Evolutionary conservation across 2,113 vertebrate genomes (phyloP).

Genomic region (Anhinga anhinga): DNA sequence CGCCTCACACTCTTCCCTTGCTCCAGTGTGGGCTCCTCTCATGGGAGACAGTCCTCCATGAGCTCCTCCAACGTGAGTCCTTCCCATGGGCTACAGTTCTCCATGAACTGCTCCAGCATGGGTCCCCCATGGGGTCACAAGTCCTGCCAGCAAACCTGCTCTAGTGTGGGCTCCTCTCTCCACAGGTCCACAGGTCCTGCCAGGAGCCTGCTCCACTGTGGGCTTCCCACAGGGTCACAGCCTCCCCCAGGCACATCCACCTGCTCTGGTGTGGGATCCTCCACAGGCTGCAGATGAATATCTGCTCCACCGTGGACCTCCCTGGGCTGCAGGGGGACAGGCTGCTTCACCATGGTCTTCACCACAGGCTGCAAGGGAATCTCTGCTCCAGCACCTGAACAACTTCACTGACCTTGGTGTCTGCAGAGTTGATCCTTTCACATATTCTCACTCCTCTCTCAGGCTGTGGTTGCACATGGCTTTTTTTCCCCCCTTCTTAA

Average conservation of each 20-base stretch:
- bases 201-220: not conserved
- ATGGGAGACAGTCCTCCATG: not conserved
- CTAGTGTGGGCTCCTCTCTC: not conserved
- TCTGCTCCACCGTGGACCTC: not conserved
- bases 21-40: not conserved
- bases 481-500: not conserved
- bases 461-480: not conserved
- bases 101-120: too few relatives aligned
- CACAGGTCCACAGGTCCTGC: not conserved
- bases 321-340: not conserved
- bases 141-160: not conserved
- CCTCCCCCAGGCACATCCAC: not conserved
- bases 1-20: not conserved
- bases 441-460: not conserved
- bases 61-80: not conserved
- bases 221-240: not conserved
- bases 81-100: not conserved
- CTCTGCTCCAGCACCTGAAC: not conserved
- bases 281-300: not conserved
- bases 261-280: not conserved
- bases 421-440: not conserved
- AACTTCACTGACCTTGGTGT: not conserved
- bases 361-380: not conserved
- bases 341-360: not conserved
- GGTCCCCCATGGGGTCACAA: not conserved